Conservation (phyloP, 2,797 vertebrate genomes). For the Falco novaeseelandiae region DNA sequence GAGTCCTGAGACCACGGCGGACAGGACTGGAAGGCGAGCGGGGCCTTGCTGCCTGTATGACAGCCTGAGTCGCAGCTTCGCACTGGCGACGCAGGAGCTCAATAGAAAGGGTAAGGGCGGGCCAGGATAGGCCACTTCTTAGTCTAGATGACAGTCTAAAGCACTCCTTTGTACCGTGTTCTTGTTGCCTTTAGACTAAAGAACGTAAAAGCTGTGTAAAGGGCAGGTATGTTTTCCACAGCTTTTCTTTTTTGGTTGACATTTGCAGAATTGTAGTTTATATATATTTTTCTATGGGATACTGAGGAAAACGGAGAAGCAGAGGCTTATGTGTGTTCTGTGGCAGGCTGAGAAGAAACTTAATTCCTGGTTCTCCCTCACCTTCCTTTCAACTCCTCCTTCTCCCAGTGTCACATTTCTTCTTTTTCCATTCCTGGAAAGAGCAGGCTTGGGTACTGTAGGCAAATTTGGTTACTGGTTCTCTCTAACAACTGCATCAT, state of each 20-base stretch:
- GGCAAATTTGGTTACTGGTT: neutral
- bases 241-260: neutral
- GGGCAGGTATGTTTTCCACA: neutral
- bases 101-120: neutral
- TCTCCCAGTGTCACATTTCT: neutral
- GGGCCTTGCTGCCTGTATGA: accelerated
- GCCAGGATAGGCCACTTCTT: neutral
- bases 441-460: neutral
- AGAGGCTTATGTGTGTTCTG: neutral
- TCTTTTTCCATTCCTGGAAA: neutral
- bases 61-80: neutral
- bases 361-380: neutral
- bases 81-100: accelerated
- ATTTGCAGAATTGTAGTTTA: neutral
- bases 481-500: neutral
- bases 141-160: neutral
- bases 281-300: neutral
- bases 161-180: neutral
- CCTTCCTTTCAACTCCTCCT: neutral
- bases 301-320: neutral
- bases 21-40: neutral
- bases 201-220: neutral
- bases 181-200: neutral
- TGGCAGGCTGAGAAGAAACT: neutral
- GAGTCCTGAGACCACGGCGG: neutral